Conservation (phyloP, 1,140 invertebrate genomes). For the Amphibalanus amphitrite region DNA sequence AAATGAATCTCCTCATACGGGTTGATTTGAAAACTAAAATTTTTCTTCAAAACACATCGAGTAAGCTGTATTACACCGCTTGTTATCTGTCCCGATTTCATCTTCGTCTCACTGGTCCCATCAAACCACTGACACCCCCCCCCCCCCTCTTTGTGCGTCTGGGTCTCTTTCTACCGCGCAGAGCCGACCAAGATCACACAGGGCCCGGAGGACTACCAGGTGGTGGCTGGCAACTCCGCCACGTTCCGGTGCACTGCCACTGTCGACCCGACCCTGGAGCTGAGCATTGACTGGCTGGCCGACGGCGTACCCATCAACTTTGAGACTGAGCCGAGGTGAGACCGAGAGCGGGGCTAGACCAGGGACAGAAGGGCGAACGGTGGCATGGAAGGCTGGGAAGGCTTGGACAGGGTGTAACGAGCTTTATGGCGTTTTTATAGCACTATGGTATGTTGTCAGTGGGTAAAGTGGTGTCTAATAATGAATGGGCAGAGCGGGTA, state of each 20-base stretch:
- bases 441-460: too few species aligned
- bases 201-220: conserved; percentile 73
- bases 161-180: conserved; percentile 21
- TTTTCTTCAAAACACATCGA: not conserved
- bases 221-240: conserved; percentile 66
- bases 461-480: too few species aligned
- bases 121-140: not conserved
- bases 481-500: too few species aligned
- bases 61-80: not conserved
- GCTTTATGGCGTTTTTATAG: too few species aligned
- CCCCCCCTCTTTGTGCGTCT: conserved; percentile 13
- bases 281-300: conserved; percentile 74
- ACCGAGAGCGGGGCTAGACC: not conserved
- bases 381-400: too few species aligned
- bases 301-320: conserved; percentile 74
- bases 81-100: not conserved
- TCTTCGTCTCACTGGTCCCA: not conserved
- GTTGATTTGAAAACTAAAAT: not conserved
- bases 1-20: not conserved
- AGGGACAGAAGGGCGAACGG: too few species aligned
- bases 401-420: too few species aligned
- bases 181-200: conserved; percentile 68
- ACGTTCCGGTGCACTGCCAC: conserved; percentile 88
- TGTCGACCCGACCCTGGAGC: conserved; percentile 53
- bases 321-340: conserved; percentile 45